Evolutionary conservation across 2,888 invertebrate genomes (phyloP), one percentile per base, ranked within the genome.

Genomic region (Acleris laterana): DNA sequence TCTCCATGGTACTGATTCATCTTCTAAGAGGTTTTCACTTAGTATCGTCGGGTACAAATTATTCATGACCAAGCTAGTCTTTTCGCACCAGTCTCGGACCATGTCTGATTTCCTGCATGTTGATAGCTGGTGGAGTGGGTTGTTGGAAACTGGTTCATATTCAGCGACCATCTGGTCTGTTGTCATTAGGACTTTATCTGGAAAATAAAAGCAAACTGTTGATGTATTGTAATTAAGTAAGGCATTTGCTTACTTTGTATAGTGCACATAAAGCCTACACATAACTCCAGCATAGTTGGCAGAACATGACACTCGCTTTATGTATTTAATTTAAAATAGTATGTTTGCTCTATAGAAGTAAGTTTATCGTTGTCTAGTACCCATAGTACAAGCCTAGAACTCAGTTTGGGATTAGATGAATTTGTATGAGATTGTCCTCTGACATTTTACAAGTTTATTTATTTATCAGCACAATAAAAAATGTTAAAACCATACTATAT

Each of bases 181-280:
- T 61, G 94, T 94, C 71, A 95, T 83, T 74, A 95, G 76, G 72
- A 95, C 88, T 88, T 94, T 95, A 73, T 95, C 95, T 95, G 89
- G 16, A 66, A 57, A 17, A 25, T 42, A 11, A 9, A 58, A 28
- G 38, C 9, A 20, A 48, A 44, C 1, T 9, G 2, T 7, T 49
- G 16, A 55, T 38, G 16, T 32, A 56, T 38, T 13, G 38, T 38
- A 38, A 38, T 13, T 38, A 38, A 38, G 38, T 38, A 38, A 38
- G 11, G 11, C 13, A 0, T 13, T 11, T 28, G 28, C 28, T 38
- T 38, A 38, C 1, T 11, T 13, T 38, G 38, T 38, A 38, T 4
- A 11, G 13, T 38, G 38, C 11, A 38, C 38, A 38, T 38, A 38
- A 4, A 38, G 11, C 13, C 11, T 38, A 38, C 32, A 13, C 32